Conservation (phyloP, 35 echinoderm and acorn worm species). For the Ptychodera flava region DNA sequence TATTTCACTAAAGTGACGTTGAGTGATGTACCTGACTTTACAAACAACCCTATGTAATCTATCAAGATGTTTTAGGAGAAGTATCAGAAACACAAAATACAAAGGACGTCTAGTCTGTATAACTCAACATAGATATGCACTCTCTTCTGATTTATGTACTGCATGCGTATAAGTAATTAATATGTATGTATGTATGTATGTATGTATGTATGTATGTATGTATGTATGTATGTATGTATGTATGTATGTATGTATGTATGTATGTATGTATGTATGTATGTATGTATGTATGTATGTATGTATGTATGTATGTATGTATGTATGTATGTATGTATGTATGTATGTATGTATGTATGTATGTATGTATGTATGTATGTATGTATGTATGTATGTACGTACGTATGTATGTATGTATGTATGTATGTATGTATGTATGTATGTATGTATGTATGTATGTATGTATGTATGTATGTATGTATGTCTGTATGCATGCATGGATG, state of each 20-base stretch:
- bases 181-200: not conserved
- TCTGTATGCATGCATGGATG: not conserved
- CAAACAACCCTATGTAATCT: too few species aligned
- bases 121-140: too few species aligned
- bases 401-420: not conserved
- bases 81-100: too few species aligned
- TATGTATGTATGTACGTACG: not conserved
- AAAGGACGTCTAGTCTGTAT: too few species aligned
- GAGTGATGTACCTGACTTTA: too few species aligned
- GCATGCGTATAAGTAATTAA: too few species aligned
- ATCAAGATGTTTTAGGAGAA: too few species aligned
- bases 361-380: not conserved
- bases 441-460: not conserved
- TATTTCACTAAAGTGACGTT: too few species aligned
- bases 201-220: not conserved
- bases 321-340: conserved; percentile 2
- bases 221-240: not conserved
- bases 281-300: not conserved
- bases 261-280: not conserved
- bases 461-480: not conserved
- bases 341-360: not conserved
- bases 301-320: not conserved
- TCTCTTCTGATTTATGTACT: too few species aligned
- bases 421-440: not conserved
- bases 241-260: not conserved